Evolutionary conservation across 2,797 vertebrate genomes (phyloP).

Genomic region (Anguilla marmorata): DNA sequence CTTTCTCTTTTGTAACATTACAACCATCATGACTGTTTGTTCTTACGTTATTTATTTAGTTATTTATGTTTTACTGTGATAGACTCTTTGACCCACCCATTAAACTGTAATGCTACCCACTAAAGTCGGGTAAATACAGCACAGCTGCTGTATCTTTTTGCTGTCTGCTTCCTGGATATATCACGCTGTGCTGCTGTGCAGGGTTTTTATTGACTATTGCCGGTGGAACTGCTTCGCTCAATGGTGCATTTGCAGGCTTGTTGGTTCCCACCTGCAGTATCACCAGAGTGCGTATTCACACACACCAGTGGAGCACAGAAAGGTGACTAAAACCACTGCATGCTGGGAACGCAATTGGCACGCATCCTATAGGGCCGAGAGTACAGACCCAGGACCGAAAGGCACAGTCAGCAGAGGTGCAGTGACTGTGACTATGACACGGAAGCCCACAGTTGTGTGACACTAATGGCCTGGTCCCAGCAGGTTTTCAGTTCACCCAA

Average conservation of each 20-base stretch:
- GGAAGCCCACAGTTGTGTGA: neutral
- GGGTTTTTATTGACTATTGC: neutral
- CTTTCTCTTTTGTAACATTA: too few relatives aligned
- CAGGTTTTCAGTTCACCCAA: too few relatives aligned
- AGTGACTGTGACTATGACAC: neutral
- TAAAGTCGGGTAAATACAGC: neutral
- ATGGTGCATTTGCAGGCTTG: neutral
- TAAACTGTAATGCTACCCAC: neutral
- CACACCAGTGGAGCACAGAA: neutral
- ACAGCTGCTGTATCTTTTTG: neutral
- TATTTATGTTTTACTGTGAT: too few relatives aligned
- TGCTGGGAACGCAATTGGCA: neutral
- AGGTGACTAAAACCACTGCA: neutral
- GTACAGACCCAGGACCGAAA: neutral
- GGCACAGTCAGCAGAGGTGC: neutral
- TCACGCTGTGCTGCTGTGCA: neutral
- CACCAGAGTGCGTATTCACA: neutral
- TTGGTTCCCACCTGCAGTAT: neutral
- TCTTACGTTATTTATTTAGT: too few relatives aligned
- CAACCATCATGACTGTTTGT: too few relatives aligned
- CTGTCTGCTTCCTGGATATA: neutral
- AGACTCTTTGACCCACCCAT: neutral
- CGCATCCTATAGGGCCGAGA: neutral
- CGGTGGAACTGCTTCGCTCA: neutral
- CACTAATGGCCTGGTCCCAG: neutral